A percentile compares a stretch with the other conserved stretches of the same genome.
Conservation (phyloP, 1,140 invertebrate genomes). For the Drosophila carrolli region DNA sequence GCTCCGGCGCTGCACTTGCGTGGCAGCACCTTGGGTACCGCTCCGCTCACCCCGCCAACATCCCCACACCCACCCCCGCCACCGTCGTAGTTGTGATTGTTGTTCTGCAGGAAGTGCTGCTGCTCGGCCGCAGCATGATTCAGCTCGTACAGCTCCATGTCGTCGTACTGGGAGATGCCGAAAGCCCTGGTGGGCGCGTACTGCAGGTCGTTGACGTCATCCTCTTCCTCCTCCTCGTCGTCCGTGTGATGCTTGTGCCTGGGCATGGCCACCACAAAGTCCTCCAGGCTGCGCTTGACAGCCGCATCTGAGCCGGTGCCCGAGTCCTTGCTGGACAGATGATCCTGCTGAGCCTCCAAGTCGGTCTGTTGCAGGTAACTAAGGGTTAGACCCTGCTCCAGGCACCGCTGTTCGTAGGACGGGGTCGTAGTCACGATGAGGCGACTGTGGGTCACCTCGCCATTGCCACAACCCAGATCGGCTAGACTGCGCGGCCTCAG, state of each 20-base stretch:
- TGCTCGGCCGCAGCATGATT: slow-evolving; percentile 52
- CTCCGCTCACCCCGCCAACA: slow-evolving; percentile 5
- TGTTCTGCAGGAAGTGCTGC: slow-evolving; percentile 69
- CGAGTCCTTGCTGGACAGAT: slow-evolving; percentile 79
- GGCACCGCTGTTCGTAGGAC: slow-evolving; percentile 73
- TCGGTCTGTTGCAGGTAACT: slow-evolving; percentile 65
- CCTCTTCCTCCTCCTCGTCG: slow-evolving; percentile 46
- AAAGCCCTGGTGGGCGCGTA: slow-evolving; percentile 56
- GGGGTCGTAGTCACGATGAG: slow-evolving; percentile 73
- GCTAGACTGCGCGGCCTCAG: slow-evolving; percentile 61
- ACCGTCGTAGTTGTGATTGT: slow-evolving; percentile 72
- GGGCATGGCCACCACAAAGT: slow-evolving; percentile 59
- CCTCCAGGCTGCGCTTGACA: slow-evolving; percentile 75
- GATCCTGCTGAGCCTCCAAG: slow-evolving; percentile 72
- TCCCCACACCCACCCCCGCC: slow-evolving; percentile 31
- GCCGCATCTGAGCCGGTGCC: slow-evolving; percentile 80
- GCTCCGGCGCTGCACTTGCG: slow-evolving; percentile 51
- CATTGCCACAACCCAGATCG: slow-evolving; percentile 48
- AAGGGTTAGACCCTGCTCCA: slow-evolving; percentile 62
- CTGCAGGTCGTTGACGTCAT: slow-evolving; percentile 48
- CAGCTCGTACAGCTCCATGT: slow-evolving; percentile 61
- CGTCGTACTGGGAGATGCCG: slow-evolving; percentile 63
- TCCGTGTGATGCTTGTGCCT: slow-evolving; percentile 26
- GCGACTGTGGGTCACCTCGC: slow-evolving; percentile 45
- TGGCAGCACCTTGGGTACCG: slow-evolving; percentile 29